These are phyloP conservation scores for Petaurus breviceps DNA, from an alignment of 2,113 vertebrate genomes.

Conservation along the genomic window DNA sequence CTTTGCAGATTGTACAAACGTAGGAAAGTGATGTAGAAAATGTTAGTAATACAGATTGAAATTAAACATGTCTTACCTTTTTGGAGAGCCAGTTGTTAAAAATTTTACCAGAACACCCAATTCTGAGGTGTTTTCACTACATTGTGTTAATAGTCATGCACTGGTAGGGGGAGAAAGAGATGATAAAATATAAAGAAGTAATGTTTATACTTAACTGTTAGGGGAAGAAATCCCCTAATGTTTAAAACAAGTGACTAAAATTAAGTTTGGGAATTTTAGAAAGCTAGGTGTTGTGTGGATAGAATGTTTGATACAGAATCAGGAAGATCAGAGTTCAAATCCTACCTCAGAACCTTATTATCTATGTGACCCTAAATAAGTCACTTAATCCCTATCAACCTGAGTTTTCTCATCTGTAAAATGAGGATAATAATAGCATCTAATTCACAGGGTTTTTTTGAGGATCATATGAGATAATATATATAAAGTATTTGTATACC, in stretches of 20 bases:
- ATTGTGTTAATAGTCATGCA: not conserved
- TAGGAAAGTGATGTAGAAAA: not conserved
- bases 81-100: not conserved
- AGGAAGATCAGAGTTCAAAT: not conserved
- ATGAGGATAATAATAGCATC: not conserved
- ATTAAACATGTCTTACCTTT: not conserved
- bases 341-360: not conserved
- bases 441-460: not conserved
- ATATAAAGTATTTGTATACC: not conserved
- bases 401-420: constrained; percentile 17
- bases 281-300: not conserved
- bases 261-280: not conserved
- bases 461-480: constrained; percentile 7
- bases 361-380: not conserved
- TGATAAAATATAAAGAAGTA: not conserved
- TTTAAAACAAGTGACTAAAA: not conserved
- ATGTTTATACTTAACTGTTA: not conserved
- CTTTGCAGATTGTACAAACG: not conserved
- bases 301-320: not conserved
- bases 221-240: not conserved
- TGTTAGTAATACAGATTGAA: not conserved
- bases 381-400: not conserved
- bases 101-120: not conserved
- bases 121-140: not conserved
- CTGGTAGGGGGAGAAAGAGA: not conserved